These are phyloP conservation scores for Trachymyrmex cornetzi DNA, from an alignment of 1,140 invertebrate species.

Conservation along the genomic window DNA sequence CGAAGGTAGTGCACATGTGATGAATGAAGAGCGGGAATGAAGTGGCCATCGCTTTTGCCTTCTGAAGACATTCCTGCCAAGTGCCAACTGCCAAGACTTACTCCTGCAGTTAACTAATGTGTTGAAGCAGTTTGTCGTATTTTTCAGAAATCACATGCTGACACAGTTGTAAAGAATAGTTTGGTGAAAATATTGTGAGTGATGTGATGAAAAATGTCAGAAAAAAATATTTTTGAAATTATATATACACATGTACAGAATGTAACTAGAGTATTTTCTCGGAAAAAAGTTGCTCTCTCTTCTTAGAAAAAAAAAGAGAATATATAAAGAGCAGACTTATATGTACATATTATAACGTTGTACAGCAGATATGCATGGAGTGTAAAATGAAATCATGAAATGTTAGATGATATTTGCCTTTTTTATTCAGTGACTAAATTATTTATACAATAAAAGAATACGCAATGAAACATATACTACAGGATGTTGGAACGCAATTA, in stretches of 20 bases:
- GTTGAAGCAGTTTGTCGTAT: slow-evolving; percentile 34
- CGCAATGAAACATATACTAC: background rate
- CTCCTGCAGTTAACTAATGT: slow-evolving; percentile 58
- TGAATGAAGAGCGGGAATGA: slow-evolving; percentile 74
- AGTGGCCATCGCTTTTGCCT: slow-evolving; percentile 73
- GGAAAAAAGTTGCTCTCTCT: background rate
- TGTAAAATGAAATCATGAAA: slow-evolving; percentile 41
- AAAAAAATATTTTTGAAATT: slow-evolving; percentile 60
- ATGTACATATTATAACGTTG: slow-evolving; percentile 70
- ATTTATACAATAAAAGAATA: slow-evolving; percentile 45
- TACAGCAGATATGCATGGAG: slow-evolving; percentile 58
- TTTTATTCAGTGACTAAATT: slow-evolving; percentile 66
- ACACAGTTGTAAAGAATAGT: slow-evolving; percentile 5
- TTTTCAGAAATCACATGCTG: slow-evolving; percentile 27
- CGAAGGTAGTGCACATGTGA: slow-evolving; percentile 86
- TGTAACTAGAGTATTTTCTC: slow-evolving; percentile 39
- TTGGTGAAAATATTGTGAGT: slow-evolving; percentile 3
- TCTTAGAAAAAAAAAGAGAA: slow-evolving; percentile 33
- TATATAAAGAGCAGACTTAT: slow-evolving; percentile 36
- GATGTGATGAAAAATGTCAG: background rate
- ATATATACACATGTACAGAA: slow-evolving; percentile 46
- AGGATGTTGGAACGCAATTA: background rate
- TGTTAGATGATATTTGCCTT: slow-evolving; percentile 42
- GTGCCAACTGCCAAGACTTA: slow-evolving; percentile 81
- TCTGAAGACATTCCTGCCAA: slow-evolving; percentile 83